Evolutionary conservation across 2,888 invertebrate species (phyloP), one percentile per base, ranked within the genome.

Genomic region (Erynnis tages): DNA sequence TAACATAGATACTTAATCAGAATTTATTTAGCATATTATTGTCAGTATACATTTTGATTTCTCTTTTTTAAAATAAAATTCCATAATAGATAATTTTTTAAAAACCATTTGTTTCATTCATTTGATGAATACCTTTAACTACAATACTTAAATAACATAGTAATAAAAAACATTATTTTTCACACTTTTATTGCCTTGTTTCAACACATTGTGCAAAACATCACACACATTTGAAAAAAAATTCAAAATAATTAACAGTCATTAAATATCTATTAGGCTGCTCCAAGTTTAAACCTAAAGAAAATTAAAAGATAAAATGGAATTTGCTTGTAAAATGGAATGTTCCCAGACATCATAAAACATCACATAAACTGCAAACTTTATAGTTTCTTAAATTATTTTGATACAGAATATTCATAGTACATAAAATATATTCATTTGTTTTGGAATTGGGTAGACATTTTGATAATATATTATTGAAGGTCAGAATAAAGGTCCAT

Each of bases 1-100:
- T 16, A 45, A 35, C 25, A 10, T 17, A 27, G 17, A 37, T 25
- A 19, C 11, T 35, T 8, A 35, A 46, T 43, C 44, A 10, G n/a
- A 14, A 21, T n/a, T n/a, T 62, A 62, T 55, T 11, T 47, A 46
- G 54, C 41, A 47, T 4, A 10, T 38, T 8, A 37, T 35, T 46
- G 54, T 43, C 38, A 34, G 6, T 37, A 14, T 32, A 16, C 43
- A 37, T 17, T 41, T 35, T 37, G 13, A 47, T 53, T 40, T 47
- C 25, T 50, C 43, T 40, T 41, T 54, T 54, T 10, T 34, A 21
- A 25, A 34, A n/a, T n/a, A n/a, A 17, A 34, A 17, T 49, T 41
- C 49, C 41, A 34, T 41, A 34, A 41, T 49, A 49, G 21, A 49
- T 41, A 34, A 41, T 41, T 41, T 41, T 41, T 23, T 4, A 48